Conservation (phyloP, 2,797 vertebrate genomes). For the Mus minutoides region DNA sequence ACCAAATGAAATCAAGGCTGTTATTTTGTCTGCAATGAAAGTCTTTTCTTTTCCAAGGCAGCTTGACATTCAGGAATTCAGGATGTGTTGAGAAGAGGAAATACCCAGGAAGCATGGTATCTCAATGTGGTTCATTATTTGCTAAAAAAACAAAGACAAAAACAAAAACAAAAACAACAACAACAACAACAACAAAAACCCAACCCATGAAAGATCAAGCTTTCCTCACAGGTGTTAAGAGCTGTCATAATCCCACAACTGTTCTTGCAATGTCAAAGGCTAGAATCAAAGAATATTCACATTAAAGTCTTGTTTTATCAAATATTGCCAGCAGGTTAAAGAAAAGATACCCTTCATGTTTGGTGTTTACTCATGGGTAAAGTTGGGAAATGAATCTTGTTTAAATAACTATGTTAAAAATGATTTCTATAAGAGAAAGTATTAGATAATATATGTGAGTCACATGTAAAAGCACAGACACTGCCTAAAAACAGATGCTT, state of each 20-base stretch:
- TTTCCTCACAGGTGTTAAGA: rapidly evolving
- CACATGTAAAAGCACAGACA: not conserved
- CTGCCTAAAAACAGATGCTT: not conserved
- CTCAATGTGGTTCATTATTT: rapidly evolving
- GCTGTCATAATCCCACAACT: rapidly evolving
- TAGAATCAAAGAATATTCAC: not conserved
- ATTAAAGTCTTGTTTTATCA: not conserved
- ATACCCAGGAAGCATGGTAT: rapidly evolving
- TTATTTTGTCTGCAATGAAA: not conserved
- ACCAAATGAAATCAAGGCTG: not conserved
- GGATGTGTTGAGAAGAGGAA: not conserved
- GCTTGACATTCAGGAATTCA: not conserved
- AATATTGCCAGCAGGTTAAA: not conserved
- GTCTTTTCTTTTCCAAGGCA: not conserved
- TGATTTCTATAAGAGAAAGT: not conserved
- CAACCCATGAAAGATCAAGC: not conserved
- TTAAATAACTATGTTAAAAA: not conserved
- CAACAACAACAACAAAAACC: too few species aligned
- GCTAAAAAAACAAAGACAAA: too few species aligned
- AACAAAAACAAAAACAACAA: too few species aligned
- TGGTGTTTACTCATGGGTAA: not conserved
- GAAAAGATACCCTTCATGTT: not conserved
- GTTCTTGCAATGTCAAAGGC: not conserved
- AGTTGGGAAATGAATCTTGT: not conserved
- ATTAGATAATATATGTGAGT: not conserved